A percentile compares a stretch with the other conserved stretches of the same genome.
These are phyloP conservation scores for Andrena trimmerana DNA, from an alignment of 2,888 invertebrate species.

Conservation along the genomic window DNA sequence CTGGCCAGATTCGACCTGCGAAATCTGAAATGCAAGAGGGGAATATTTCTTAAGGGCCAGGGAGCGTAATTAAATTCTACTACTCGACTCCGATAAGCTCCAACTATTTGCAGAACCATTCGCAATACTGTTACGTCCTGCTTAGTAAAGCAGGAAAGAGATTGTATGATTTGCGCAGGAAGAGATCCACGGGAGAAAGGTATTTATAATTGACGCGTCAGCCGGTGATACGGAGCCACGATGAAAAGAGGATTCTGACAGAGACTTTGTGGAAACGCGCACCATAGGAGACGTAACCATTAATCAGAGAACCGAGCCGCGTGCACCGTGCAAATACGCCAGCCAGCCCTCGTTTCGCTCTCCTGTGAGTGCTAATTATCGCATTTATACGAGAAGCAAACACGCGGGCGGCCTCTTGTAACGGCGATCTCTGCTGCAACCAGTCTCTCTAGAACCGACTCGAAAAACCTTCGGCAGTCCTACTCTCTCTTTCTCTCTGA, in stretches of 20 bases:
- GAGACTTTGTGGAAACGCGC: conserved; percentile 4
- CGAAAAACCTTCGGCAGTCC: neutral
- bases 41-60: too few species aligned
- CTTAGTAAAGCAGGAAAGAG: neutral
- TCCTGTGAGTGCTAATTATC: conserved; percentile 48
- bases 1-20: too few species aligned
- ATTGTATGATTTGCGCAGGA: neutral
- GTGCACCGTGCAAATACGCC: conserved; percentile 12
- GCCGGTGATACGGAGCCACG: neutral
- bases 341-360: conserved; percentile 21
- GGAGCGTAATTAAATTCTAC: neutral
- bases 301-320: conserved; percentile 43
- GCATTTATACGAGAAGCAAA: conserved; percentile 49
- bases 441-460: neutral
- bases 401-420: conserved; percentile 14
- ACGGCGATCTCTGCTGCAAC: conserved; percentile 29
- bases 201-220: conserved; percentile 14
- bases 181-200: neutral
- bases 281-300: conserved; percentile 35
- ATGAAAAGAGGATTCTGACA: conserved; percentile 6
- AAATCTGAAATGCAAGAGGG: too few species aligned
- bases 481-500: neutral
- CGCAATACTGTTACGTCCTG: neutral
- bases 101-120: neutral
- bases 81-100: neutral